Base-by-base conservation (phyloP, 1,140 invertebrate genomes). In the Eueides isabella region DNA sequence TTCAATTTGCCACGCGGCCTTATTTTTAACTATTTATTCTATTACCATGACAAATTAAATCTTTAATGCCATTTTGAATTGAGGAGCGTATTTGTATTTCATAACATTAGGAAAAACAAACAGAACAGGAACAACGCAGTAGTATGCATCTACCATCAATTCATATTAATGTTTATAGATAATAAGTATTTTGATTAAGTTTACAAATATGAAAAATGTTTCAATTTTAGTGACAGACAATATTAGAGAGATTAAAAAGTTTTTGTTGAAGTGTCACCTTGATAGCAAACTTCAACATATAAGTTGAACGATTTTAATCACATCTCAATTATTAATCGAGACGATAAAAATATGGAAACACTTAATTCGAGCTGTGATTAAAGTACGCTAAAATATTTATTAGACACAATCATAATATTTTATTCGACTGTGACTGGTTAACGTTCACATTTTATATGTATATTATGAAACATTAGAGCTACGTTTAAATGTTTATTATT, bases 401-500 rank as follows among this genome's bases (percentile, higher is more conserved):
- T 23, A 55, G 19, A 55, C n/a, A 63, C 14, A 63, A 63, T 63
- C 61, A 26, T 12, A 29, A 61, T 61, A 61, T 19, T 72, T 61
- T 41, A 73, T 73, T 74, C 19, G 26, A 70, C 48, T n/a, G 48
- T 26, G 61, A 62, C 3, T n/a, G 26, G 33, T 62, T 31, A 70
- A 38, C 30, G 67, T 62, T 33, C 16, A 33, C 31, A 61, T 61
- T 70, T 61, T 48, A 62, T 35, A 70, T 26, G 33, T 31, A 68
- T 26, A 67, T 41, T 75, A 61, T 66, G 64, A 38, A 71, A 63
- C 31, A 68, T 72, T 72, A 71, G 19, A 65, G 28, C 74, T 76
- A 76, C 69, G 23, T 76, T 72, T 72, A 76, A 68, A 72, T 38
- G 66, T 75, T 44, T 61, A 67, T 67, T 68, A 76, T 71, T 75